Evolutionary conservation across 2,888 invertebrate genomes (phyloP).

Genomic region (Drosophila lacicola): DNA sequence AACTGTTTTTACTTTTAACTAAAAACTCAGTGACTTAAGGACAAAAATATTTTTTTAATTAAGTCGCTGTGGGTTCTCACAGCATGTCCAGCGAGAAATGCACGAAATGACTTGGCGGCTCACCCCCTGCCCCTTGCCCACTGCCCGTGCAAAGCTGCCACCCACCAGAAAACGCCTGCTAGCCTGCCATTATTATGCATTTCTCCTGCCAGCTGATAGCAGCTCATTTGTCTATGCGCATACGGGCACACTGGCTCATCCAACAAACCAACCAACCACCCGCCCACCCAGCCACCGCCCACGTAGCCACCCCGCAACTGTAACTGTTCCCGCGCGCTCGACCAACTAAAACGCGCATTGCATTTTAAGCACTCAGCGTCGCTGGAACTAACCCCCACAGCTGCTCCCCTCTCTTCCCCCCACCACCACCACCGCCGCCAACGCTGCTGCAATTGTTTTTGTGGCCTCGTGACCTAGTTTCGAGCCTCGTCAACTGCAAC

Average conservation of each 20-base stretch:
- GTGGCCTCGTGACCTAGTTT: slow-evolving; percentile 82
- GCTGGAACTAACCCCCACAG: slow-evolving; percentile 6
- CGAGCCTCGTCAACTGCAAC: slow-evolving; percentile 76
- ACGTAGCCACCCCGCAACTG: slow-evolving; percentile 5
- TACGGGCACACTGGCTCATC: slow-evolving; percentile 11
- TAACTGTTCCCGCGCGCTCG: background rate
- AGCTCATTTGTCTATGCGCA: slow-evolving; percentile 51
- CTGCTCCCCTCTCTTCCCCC: slow-evolving; percentile 2
- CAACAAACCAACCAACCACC: slow-evolving; percentile 1
- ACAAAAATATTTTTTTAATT: slow-evolving; percentile 23
- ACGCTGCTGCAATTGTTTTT: slow-evolving; percentile 75
- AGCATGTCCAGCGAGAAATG: slow-evolving; percentile 23
- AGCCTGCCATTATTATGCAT: background rate
- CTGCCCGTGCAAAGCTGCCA: background rate
- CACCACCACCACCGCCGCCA: slow-evolving; percentile 12
- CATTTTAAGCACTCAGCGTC: slow-evolving; percentile 58
- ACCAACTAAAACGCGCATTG: slow-evolving; percentile 48
- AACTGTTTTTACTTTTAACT: background rate
- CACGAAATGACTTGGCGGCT: slow-evolving; percentile 1
- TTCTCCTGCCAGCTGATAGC: slow-evolving; percentile 8
- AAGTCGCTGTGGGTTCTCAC: slow-evolving; percentile 24
- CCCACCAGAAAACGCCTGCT: background rate
- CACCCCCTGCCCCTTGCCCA: too few species aligned
- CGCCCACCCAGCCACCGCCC: slow-evolving; percentile 10
- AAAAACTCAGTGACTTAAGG: background rate